Evolutionary conservation across 1,140 invertebrate species (phyloP).

Genomic region (Apis florea): DNA sequence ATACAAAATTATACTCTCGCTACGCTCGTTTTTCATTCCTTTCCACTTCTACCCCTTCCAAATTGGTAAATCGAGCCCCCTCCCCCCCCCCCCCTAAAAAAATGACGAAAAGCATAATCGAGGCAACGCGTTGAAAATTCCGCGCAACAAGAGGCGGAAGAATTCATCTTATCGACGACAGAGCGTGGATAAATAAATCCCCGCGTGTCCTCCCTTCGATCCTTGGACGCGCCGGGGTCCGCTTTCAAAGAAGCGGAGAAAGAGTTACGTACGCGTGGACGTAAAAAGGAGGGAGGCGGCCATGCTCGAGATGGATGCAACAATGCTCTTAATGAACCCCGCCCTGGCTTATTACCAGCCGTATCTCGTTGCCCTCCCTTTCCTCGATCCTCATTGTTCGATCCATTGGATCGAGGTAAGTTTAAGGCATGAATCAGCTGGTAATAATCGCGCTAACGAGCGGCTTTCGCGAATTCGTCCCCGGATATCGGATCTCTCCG

Average conservation of each 20-base stretch:
- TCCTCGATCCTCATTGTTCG: constrained; percentile 69
- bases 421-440: constrained; percentile 63
- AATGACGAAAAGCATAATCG: background rate
- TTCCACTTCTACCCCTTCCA: background rate
- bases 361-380: constrained; percentile 68
- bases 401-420: constrained; percentile 62
- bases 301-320: constrained; percentile 57
- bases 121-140: background rate
- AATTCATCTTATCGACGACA: constrained; percentile 25
- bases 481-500: constrained; percentile 20
- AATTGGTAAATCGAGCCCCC: background rate
- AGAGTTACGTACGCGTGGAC: constrained; percentile 43
- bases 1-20: background rate
- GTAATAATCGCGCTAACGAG: constrained; percentile 76
- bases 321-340: constrained; percentile 77
- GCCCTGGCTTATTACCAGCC: constrained; percentile 72
- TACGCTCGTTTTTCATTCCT: background rate
- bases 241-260: constrained; percentile 54
- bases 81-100: background rate
- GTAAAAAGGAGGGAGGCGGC: background rate
- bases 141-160: background rate
- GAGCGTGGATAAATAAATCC: constrained; percentile 40
- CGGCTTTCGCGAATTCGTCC: constrained; percentile 44
- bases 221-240: constrained; percentile 59
- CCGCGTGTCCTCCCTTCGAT: constrained; percentile 43